These are phyloP conservation scores for Scyliorhinus canicula DNA, from an alignment of 2,797 vertebrate species.

Conservation along the genomic window DNA sequence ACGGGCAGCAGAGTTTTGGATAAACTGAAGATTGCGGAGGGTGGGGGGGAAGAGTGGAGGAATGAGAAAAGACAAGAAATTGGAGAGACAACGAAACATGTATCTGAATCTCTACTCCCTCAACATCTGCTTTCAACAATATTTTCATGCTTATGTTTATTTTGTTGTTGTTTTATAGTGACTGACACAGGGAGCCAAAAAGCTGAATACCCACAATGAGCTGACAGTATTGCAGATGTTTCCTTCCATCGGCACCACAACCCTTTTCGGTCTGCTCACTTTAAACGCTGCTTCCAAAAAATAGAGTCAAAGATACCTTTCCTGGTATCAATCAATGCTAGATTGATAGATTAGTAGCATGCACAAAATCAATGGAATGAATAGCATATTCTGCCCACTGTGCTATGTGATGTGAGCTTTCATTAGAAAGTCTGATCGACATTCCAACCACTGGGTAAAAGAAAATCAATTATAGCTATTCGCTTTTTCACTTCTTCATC, in stretches of 20 bases:
- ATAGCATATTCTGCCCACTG: neutral
- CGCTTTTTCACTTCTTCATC: neutral
- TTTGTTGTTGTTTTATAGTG: neutral
- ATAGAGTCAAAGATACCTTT: neutral
- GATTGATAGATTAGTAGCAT: neutral
- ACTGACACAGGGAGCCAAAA: slow-evolving; percentile 6
- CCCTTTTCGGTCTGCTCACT: neutral
- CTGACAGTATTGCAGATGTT: neutral
- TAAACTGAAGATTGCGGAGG: neutral
- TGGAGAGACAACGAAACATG: neutral
- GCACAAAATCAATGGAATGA: neutral
- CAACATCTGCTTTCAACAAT: neutral
- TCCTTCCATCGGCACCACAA: neutral
- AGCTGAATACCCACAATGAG: slow-evolving; percentile 8
- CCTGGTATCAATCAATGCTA: neutral
- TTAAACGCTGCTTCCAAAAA: neutral
- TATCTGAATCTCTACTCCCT: neutral
- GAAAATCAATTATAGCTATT: neutral
- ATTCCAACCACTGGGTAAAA: neutral
- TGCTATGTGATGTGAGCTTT: neutral
- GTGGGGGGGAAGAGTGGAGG: neutral
- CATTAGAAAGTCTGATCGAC: neutral
- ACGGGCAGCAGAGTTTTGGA: neutral
- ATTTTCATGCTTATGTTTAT: neutral
- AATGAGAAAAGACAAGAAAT: neutral